These are phyloP conservation scores for Ligdia adustata DNA, from an alignment of 2,888 invertebrate species.

Conservation along the genomic window DNA sequence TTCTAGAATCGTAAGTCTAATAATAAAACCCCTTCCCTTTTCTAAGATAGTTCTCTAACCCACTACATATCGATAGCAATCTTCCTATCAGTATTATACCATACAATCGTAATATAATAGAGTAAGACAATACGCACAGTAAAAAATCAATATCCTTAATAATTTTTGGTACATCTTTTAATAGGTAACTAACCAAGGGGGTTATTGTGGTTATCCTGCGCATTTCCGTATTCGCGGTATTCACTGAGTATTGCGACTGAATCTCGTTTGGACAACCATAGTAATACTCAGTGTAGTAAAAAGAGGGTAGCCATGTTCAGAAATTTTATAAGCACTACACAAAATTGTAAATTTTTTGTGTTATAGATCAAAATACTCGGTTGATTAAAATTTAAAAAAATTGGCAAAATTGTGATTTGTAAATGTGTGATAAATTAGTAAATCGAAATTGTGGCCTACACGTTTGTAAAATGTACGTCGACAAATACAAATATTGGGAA, in stretches of 20 bases:
- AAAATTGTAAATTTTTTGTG: too few relatives aligned
- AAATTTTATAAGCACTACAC: not conserved
- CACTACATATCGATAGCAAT: slow-evolving; percentile 31
- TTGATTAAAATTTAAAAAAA: too few relatives aligned
- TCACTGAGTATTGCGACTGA: too few relatives aligned
- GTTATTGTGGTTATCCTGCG: too few relatives aligned
- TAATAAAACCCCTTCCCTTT: not conserved
- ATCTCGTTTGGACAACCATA: too few relatives aligned
- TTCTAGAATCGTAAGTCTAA: slow-evolving; percentile 11
- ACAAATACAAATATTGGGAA: slow-evolving; percentile 1
- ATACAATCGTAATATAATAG: slow-evolving; percentile 10
- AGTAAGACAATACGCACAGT: slow-evolving; percentile 20
- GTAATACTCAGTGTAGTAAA: too few relatives aligned
- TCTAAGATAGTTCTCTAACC: slow-evolving; percentile 6
- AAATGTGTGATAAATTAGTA: slow-evolving; percentile 66
- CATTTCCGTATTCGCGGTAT: too few relatives aligned
- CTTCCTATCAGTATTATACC: slow-evolving; percentile 7
- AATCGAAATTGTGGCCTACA: slow-evolving; percentile 72
- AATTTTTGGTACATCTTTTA: too few relatives aligned
- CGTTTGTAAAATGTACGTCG: slow-evolving; percentile 48
- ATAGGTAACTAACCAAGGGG: too few relatives aligned
- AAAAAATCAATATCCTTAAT: too few relatives aligned
- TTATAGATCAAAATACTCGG: too few relatives aligned
- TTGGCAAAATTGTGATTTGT: slow-evolving; percentile 61
- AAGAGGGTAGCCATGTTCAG: not conserved